These are phyloP conservation scores for Electrophaes corylata DNA, from an alignment of 2,888 invertebrate genomes.

Conservation along the genomic window DNA sequence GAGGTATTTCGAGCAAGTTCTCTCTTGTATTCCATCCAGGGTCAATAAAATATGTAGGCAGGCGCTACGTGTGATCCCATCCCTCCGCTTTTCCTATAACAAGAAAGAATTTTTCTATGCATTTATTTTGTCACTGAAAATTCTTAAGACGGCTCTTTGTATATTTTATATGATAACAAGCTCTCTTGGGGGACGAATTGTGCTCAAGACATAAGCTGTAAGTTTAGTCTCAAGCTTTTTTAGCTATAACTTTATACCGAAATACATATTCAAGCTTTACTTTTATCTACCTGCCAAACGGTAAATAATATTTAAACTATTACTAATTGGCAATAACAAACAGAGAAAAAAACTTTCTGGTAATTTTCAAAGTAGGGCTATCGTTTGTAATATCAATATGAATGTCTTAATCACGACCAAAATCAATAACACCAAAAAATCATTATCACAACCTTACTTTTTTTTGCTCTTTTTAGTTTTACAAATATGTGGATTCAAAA, in stretches of 20 bases:
- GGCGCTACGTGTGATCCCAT: constrained; percentile 66
- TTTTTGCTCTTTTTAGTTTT: too few species aligned
- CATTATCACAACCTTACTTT: too few species aligned
- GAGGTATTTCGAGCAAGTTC: constrained; percentile 47
- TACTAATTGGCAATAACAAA: too few species aligned
- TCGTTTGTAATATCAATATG: too few species aligned
- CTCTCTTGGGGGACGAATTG: constrained; percentile 33
- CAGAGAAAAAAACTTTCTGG: too few species aligned
- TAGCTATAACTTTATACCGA: neutral
- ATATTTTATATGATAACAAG: constrained; percentile 49
- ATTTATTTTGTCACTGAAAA: constrained; percentile 74
- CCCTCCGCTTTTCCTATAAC: constrained; percentile 77
- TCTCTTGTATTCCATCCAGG: constrained; percentile 49
- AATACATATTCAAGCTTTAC: constrained; percentile 2
- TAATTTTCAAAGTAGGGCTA: too few species aligned
- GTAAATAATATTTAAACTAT: too few species aligned
- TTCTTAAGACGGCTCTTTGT: constrained; percentile 58
- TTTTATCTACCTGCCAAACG: too few species aligned
- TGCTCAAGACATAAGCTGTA: constrained; percentile 21
- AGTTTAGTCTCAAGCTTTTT: constrained; percentile 7
- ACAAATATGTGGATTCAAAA: too few species aligned
- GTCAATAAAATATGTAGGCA: constrained; percentile 83
- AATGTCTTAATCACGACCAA: too few species aligned
- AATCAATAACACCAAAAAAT: too few species aligned
- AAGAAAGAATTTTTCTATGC: constrained; percentile 82